Base-by-base conservation (phyloP, 30 jellyfish, hydroid and myxozoan genomes). In the Catostylus mosaicus region DNA sequence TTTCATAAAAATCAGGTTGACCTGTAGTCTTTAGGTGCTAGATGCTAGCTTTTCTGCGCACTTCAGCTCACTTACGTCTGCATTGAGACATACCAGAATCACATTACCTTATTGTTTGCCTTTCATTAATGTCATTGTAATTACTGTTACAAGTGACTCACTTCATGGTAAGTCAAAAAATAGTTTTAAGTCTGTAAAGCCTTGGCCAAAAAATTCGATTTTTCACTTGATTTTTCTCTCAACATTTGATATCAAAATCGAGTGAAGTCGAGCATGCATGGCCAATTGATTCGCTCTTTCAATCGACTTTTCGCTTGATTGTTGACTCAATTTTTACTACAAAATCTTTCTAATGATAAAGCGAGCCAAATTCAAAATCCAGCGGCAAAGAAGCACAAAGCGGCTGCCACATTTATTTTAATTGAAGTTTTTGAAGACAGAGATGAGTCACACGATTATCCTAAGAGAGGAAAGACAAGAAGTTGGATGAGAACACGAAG, bases 341-440 rank as follows among this genome's bases (percentile, higher is more conserved):
- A 61, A 37, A 20, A 34, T 61, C 74, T 61, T 61, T 61, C 40
- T 14, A 16, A 61, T 26, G 4, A 34, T 18, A 56, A 56, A 34
- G 59, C 79, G 79, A 57, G 79, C 79, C 79, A 67, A 67, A 67
- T 29, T 31, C 48, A 23, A 64, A 67, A 34, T 9, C 33, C 16
- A 26, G 29, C 59, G 61, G 61, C 12, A 34, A 31, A 20, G 60
- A 30, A 67, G 33, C 59, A 59, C 60, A 67, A 67, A 67, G 79
- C 60, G 27, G 60, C 60, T 67, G 60, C 79, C 11, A 34, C 37
- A n/a, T 4, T 67, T 1, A 8, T 67, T 10, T 67, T 67, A 67
- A 27, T 64, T 6, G 76, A 64, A 3, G 76, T 11, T 64, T 67
- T 67, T 9, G 60, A 67, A 67, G 59, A 30, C 60, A 33, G 33